Evolutionary conservation across 2,797 vertebrate genomes (phyloP), one percentile per base, ranked within the genome.

Genomic region (Myotis daubentonii): DNA sequence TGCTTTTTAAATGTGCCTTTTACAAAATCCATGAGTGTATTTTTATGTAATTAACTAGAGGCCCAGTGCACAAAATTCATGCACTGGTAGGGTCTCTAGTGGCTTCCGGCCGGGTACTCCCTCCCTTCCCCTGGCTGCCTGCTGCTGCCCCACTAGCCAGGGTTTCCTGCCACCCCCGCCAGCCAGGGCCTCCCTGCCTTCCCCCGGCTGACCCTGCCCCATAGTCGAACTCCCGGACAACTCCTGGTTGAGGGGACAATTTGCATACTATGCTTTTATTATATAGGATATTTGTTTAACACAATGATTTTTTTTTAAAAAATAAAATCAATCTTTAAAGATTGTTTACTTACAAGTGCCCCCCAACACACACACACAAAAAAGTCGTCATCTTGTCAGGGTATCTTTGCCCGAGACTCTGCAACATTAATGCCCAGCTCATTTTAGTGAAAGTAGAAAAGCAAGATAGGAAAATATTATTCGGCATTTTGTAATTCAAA

Each of bases 1-100:
- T 81, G 85, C 94, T 96, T 97, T 97, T 78, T 92, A 96, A 98
- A 96, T 94, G 38, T 65, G n/a, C 20, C 47, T 71, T 87, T 81
- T 66, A 62, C 47, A 94, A 72, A 94, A 92, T 72, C 62, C 23
- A 17, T 10, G 38, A 84, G 76, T 87, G n/a, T 78, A 62, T 75
- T 90, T 95, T 84, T n/a, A 17, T 85, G 83, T 80, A 94, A 87
- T 85, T 95, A 94, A 62, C 28, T 30, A 62, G 28, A 62, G 47
- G 47, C 47, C 13, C 47, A 47, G 47, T 47, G 47, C 11, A 47
- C 3, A 3, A 47, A 30, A 62, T 62, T 30, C 60, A 62, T 62
- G 12, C 60, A 30, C 28, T 62, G 28, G 60, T 62, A 62, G 60
- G 30, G 60, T 30, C 13, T 6, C 60, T 62, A 62, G 60, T 6